Evolutionary conservation across 2,888 invertebrate genomes (phyloP), one percentile per base, ranked within the genome.

Genomic region (Acanthosepion lycidas): DNA sequence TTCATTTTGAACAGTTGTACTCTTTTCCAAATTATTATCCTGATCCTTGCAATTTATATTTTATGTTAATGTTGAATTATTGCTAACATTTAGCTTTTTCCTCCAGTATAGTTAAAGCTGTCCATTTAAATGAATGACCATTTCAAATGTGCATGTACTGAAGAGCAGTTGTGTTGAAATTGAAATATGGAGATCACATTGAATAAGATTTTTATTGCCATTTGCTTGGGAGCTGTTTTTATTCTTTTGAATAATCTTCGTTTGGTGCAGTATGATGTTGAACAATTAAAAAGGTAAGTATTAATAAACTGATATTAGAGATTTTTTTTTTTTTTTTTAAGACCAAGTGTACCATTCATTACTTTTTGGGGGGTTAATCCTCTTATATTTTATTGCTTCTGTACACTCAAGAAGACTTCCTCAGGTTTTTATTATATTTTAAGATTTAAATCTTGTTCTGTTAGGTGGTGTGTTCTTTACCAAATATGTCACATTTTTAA

Each of bases 151-250:
- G 64, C 12, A 28, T 28, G 64, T 8, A 64, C 28, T 28, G 9
- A 64, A 64, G 28, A 64, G 15, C 2, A 78, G 4, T 78, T 78
- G 78, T n/a, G 28, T 78, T n/a, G 78, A 78, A n/a, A 9, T 12
- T 64, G 78, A 78, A 78, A 9, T n/a, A 78, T 78, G 78, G 78
- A 78, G n/a, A 59, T 59, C 23, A 20, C 23, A 3, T 59, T 59
- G 59, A 59, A 59, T 59, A 59, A 59, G 59, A 78, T 78, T 78
- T 78, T 78, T 78, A n/a, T 78, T 78, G 78, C n/a, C n/a, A 78
- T n/a, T 78, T n/a, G n/a, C n/a, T 78, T n/a, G 15, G 59, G 59
- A 78, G 78, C 28, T n/a, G 78, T 78, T 78, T 78, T 78, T 28
- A 78, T 78, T 78, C 28, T 78, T 78, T 78, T 78, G 12, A 78